Evolutionary conservation across 2,797 vertebrate species (phyloP), one percentile per base, ranked within the genome.

Genomic region (Chelmon rostratus): DNA sequence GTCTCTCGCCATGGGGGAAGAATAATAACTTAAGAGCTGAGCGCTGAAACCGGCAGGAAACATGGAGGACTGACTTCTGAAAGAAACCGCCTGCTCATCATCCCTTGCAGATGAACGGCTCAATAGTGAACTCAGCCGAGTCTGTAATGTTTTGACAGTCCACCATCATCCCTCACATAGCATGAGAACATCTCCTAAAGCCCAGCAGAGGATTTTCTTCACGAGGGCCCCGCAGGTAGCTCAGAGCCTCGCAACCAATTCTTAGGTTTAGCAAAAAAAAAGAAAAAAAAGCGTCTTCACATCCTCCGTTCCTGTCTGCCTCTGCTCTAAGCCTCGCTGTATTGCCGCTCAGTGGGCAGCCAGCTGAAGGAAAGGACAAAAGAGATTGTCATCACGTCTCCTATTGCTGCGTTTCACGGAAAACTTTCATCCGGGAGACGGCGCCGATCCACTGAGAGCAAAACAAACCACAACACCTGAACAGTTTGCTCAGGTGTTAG

Each of bases 271-370:
- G 56, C 75, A 84, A 90, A 89, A 76, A 86, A 88, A 86, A 74
- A 13, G n/a, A 13, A 89, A 90, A 78, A 86, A 89, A 87, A 76
- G 87, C 86, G 86, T 88, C 71, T 71, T 85, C 86, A 62, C 77
- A 77, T 73, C 69, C 68, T 78, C 66, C 56, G 8, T 78, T 78
- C 76, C 81, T n/a, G 73, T 61, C 71, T 53, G 35, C 53, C 73
- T 76, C 6, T 10, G 73, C 76, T 53, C 81, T 83, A 73, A 87
- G 86, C 79, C 78, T 49, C 7, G 15, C 76, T 53, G 78, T 53
- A 25, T 52, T 50, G 79, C 71, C 21, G 35, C 88, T 84, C 81
- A 75, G 90, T 63, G 68, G 84, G 89, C 68, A 76, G 61, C 79
- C 79, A 10, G 81, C 88, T 73, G 77, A 83, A 47, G 86, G 71